These are phyloP conservation scores for Paguma larvata DNA, from an alignment of 2,797 vertebrate species.

Conservation along the genomic window DNA sequence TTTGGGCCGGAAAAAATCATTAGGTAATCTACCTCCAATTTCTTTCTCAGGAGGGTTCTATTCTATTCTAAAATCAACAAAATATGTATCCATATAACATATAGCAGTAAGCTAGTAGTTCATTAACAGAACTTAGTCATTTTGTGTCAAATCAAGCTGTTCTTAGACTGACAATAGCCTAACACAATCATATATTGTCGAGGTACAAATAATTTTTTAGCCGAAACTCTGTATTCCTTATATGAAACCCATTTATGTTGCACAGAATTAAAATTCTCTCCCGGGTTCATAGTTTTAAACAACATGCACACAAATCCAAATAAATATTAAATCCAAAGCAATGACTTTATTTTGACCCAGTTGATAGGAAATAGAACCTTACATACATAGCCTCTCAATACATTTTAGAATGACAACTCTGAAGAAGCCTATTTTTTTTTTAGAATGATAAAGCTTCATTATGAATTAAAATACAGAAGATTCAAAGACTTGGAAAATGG, in stretches of 20 bases:
- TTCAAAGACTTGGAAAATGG: conserved; percentile 12
- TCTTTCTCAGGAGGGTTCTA: conserved; percentile 17
- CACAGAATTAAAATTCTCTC: conserved; percentile 13
- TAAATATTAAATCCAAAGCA: conserved; percentile 1
- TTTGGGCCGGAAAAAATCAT: background rate
- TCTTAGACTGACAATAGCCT: background rate
- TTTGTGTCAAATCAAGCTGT: conserved; percentile 41
- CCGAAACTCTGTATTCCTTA: conserved; percentile 8
- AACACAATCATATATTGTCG: background rate
- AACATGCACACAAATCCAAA: conserved; percentile 6
- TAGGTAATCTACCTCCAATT: conserved; percentile 55
- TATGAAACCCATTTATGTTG: background rate
- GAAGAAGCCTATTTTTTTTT: background rate
- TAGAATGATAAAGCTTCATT: background rate
- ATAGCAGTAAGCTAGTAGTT: background rate
- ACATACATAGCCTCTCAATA: background rate
- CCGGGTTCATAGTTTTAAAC: conserved; percentile 37
- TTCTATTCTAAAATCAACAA: conserved; percentile 56
- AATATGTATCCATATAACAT: background rate
- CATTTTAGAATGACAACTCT: background rate
- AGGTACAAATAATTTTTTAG: conserved; percentile 11
- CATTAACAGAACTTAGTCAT: conserved; percentile 26
- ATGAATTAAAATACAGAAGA: conserved; percentile 25
- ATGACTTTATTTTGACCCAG: background rate
- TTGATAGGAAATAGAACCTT: background rate